phyloP scores from a whole-genome alignment of 2,888 invertebrate genomes.

The Papilio elwesi region DNA sequence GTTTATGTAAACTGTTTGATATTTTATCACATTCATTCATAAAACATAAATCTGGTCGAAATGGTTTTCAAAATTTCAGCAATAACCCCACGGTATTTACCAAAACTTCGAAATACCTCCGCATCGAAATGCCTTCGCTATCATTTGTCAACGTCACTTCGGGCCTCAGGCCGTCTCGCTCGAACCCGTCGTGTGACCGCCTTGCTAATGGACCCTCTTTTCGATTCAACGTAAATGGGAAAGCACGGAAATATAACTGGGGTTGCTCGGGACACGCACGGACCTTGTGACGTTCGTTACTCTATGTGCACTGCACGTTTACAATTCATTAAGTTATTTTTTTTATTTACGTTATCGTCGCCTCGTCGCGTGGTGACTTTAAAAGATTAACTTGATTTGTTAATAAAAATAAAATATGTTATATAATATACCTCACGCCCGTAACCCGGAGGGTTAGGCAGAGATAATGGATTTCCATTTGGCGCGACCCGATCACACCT shows the following conservation, averaged over 20 bases:
- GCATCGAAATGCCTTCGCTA: neutral
- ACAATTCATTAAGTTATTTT: neutral
- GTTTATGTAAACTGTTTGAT: no score
- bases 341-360: neutral
- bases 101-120: slow-evolving; percentile 6
- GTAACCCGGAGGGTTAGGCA: no score
- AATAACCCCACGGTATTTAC: neutral
- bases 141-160: slow-evolving; percentile 14
- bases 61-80: neutral
- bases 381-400: no score
- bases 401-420: no score
- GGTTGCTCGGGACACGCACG: slow-evolving; percentile 8
- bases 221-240: slow-evolving; percentile 4
- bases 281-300: neutral
- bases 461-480: no score
- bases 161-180: slow-evolving; percentile 4
- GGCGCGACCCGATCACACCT: no score
- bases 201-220: neutral
- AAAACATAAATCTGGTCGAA: no score
- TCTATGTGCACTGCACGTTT: neutral
- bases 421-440: no score
- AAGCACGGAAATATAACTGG: slow-evolving; percentile 7
- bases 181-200: neutral
- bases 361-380: no score
- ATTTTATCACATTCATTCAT: no score